phyloP scores from a whole-genome alignment of 2,113 vertebrate species.

The Oreotrochilus melanogaster region DNA sequence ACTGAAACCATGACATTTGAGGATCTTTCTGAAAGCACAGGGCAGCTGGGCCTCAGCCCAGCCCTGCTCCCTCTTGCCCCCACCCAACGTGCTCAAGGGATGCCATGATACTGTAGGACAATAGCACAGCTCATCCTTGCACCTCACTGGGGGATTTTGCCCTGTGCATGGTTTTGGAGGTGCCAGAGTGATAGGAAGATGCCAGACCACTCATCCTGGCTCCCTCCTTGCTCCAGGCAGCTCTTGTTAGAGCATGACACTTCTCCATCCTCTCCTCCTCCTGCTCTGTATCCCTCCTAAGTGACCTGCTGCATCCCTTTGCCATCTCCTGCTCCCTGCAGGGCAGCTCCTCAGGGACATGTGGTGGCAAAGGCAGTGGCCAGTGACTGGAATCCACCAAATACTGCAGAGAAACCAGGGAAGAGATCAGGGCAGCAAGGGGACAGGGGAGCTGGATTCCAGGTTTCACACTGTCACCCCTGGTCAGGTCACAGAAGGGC shows the following conservation, averaged over 20 bases:
- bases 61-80: not conserved
- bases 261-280: not conserved
- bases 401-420: not conserved
- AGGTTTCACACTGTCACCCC: not conserved
- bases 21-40: fast-evolving
- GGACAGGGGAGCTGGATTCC: fast-evolving
- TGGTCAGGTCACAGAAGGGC: no score
- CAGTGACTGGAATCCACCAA: not conserved
- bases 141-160: fast-evolving
- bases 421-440: fast-evolving
- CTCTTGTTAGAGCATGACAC: fast-evolving
- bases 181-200: not conserved
- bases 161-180: not conserved
- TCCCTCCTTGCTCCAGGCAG: not conserved
- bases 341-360: not conserved
- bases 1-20: not conserved
- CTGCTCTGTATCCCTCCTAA: not conserved
- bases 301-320: not conserved
- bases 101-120: fast-evolving
- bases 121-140: not conserved
- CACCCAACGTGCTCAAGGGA: fast-evolving
- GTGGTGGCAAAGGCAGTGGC: fast-evolving
- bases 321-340: not conserved
- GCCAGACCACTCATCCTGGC: fast-evolving
- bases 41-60: not conserved